Conservation (phyloP, 2,113 vertebrate species). For the Synodontis membranacea region DNA sequence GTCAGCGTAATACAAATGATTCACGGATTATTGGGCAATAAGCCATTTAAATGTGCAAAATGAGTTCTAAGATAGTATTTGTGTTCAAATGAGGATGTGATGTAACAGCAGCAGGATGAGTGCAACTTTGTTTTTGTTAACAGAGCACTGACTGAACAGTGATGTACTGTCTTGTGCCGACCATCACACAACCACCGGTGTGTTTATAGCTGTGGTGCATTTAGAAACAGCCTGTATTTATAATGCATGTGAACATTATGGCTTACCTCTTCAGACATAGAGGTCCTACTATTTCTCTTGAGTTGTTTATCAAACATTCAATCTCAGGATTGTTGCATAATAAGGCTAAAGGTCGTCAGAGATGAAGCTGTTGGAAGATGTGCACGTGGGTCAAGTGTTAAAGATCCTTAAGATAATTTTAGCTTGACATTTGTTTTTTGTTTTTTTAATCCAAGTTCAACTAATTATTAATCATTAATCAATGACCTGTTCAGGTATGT, state of each 20-base stretch:
- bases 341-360: not conserved
- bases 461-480: not conserved
- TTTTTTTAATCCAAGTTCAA: not conserved
- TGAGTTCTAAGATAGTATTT: not conserved
- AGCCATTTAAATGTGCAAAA: not conserved
- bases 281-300: not conserved
- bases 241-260: not conserved
- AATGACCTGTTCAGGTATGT: not conserved
- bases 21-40: not conserved
- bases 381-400: not conserved
- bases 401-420: not conserved
- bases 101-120: not conserved
- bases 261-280: not conserved
- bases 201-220: not conserved
- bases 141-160: not conserved
- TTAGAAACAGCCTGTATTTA: not conserved
- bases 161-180: not conserved
- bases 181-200: conserved; percentile 1
- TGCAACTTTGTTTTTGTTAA: not conserved
- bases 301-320: not conserved
- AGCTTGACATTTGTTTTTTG: not conserved
- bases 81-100: not conserved
- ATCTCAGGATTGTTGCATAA: not conserved
- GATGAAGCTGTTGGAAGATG: not conserved
- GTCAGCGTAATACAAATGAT: not conserved